Evolutionary conservation across 1,140 invertebrate genomes (phyloP), one percentile per base, ranked within the genome.

Genomic region (Papilio aristodemus): DNA sequence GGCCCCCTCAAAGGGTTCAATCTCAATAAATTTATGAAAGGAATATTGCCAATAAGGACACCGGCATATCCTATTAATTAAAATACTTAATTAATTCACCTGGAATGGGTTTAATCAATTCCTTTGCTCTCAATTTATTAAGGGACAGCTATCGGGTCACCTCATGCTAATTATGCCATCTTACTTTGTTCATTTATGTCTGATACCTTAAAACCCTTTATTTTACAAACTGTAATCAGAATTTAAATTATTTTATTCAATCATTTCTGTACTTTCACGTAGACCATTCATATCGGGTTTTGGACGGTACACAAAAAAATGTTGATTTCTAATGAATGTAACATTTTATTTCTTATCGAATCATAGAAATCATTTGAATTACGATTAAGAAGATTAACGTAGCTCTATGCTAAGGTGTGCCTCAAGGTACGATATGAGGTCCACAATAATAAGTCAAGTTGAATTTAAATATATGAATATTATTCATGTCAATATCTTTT

Each of bases 1-100:
- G 22, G 58, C 71, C 74, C 70, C 78, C 76, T 85, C 85, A 81
- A 86, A 86, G 84, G 87, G 83, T 78, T 79, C 80, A 79, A 84
- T 89, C 89, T 89, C 86, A 89, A 91, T 91, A 89, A 91, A 91
- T 91, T 91, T 87, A 87, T 87, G 87, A 91, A 91, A 91, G 87
- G 87, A 87, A 85, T 90, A 90, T 91, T 86, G 86, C 81, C 89
- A 89, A 91, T 91, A 91, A 87, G 86, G 87, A 84, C 76, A 82
- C 86, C 84, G 81, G 85, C 72, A 86, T 85, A 88, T 89, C 84
- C 86, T 89, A 91, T 91, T 91, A 91, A 91, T 91, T 91, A 91
- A 87, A 89, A 91, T 89, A 89, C 85, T 89, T 89, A 91, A 91
- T 91, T 91, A 91, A 91, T 91, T 91, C 87, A 91, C 89, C 86